These are phyloP conservation scores for Manis crassicaudata DNA, from an alignment of 2,797 vertebrate species.

Conservation along the genomic window DNA sequence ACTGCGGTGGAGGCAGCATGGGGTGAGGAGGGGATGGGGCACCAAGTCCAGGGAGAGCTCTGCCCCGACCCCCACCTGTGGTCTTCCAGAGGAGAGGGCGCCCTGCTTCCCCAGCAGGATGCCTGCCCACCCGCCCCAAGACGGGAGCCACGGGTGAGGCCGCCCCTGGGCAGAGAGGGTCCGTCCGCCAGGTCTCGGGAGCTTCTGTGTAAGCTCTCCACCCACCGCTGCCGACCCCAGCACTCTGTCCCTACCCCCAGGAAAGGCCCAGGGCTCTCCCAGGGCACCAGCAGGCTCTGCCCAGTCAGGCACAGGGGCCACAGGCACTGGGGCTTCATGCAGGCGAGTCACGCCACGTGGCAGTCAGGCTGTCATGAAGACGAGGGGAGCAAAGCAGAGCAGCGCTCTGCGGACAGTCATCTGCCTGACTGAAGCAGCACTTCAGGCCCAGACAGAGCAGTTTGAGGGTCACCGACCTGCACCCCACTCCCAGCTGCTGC, in stretches of 20 bases:
- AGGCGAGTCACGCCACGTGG: rapidly evolving
- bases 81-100: background rate
- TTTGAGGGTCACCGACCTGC: background rate
- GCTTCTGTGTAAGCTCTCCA: background rate
- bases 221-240: rapidly evolving
- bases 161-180: background rate
- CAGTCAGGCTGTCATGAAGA: background rate
- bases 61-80: background rate
- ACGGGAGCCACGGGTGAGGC: rapidly evolving
- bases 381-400: background rate
- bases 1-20: rapidly evolving
- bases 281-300: background rate
- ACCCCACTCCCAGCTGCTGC: background rate
- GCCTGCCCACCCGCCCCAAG: background rate
- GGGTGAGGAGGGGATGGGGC: background rate
- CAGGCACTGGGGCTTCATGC: rapidly evolving
- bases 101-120: background rate
- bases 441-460: background rate
- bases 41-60: background rate
- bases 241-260: background rate
- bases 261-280: background rate
- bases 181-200: background rate
- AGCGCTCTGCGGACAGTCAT: background rate
- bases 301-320: background rate
- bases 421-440: rapidly evolving